phyloP scores from a whole-genome alignment of 2,797 vertebrate species.

The Lithobates pipiens region DNA sequence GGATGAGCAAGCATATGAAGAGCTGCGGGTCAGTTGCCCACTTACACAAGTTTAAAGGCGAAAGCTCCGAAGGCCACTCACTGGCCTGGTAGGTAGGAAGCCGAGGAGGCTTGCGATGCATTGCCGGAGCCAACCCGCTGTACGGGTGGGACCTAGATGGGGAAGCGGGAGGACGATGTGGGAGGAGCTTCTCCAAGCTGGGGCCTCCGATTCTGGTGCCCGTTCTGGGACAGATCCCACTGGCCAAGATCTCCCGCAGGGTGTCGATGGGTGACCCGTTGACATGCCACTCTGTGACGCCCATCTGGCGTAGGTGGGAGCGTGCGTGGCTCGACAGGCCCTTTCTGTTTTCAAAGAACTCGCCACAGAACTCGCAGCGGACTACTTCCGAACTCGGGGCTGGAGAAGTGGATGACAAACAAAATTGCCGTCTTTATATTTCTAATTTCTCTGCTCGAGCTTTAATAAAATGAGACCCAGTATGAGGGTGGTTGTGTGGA shows the following conservation, averaged over 20 bases:
- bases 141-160: conserved; percentile 10
- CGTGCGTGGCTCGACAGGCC: conserved; percentile 91
- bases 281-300: conserved; percentile 86
- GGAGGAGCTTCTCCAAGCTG: conserved; percentile 61
- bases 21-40: conserved; percentile 35
- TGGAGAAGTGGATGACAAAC: conserved; percentile 58
- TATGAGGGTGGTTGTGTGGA: not conserved
- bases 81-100: conserved; percentile 42
- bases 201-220: conserved; percentile 74
- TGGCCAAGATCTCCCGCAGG: conserved; percentile 88
- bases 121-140: not conserved
- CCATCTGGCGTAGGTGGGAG: conserved; percentile 89
- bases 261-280: conserved; percentile 93
- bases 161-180: conserved; percentile 47
- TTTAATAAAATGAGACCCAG: not conserved
- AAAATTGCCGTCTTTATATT: conserved; percentile 16
- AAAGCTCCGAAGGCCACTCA: conserved; percentile 56
- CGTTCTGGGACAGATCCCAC: conserved; percentile 83
- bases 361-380: conserved; percentile 89
- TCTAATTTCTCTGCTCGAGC: not conserved
- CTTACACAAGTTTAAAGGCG: conserved; percentile 60
- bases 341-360: conserved; percentile 92
- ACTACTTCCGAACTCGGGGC: conserved; percentile 76
- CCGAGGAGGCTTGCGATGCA: conserved; percentile 49
- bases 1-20: conserved; percentile 29